Base-by-base conservation (phyloP, 2,797 vertebrate genomes). In the Glyptemys insculpta region DNA sequence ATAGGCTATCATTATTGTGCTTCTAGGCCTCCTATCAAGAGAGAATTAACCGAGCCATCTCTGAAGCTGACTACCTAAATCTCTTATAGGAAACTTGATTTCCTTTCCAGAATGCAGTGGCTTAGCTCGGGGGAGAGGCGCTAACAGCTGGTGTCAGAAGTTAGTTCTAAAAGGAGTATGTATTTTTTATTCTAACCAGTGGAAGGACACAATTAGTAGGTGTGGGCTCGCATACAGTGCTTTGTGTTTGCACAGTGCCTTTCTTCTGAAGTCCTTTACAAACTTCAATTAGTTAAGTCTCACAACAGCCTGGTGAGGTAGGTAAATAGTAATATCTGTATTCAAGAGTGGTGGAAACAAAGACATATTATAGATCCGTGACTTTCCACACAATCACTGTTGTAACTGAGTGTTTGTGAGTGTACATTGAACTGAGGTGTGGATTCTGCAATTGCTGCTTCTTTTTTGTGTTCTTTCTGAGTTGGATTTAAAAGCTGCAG, bases 361-460 rank as follows among this genome's bases (percentile, higher is more conserved):
- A 11, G 4, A 44, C 82, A 1, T 52, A 52, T 16, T 59, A 6
- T 2, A 57, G 89, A 18, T 37, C 1, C 62, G 90, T 54, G 57
- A 25, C 12, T 5, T 8, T 15, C 19, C 23, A 37, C 78, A 8
- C 4, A 49, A 12, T 14, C 47, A 21, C 89, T 91, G 59, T 53
- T 85, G n/a, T 84, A 85, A 82, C 7, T 18, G 49, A 68, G 79
- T 59, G 34, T 47, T 44, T 59, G 68, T 25, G 68, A 80, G 37
- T 8, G 2, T 88, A 31, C 79, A 87, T 89, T 91, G 59, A 87
- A 59, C 72, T 56, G 18, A 7, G 4, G 25, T 81, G 81, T 68
- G 72, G 56, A 81, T 56, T 2, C 0, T 34, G 84, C 81, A 78
- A n/a, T 0, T 0, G 1, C 44, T 81, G 47, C 14, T 19, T 3